A percentile compares a stretch with the other conserved stretches of the same genome.
phyloP scores from a whole-genome alignment of 2,888 invertebrate species.

The Cheilosia variabilis region DNA sequence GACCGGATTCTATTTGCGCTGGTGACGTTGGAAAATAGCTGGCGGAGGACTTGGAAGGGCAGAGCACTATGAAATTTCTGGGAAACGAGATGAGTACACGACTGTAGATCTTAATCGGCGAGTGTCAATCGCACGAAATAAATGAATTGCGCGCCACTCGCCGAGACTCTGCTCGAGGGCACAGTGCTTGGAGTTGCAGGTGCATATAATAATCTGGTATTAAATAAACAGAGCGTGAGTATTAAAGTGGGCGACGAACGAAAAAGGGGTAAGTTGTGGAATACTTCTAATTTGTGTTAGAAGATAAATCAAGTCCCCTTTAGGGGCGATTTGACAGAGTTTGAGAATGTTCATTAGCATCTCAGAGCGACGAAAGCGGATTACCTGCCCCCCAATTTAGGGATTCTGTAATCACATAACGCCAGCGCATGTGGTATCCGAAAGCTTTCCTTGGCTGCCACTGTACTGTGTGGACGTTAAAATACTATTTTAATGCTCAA shows the following conservation, averaged over 20 bases:
- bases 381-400: too few species aligned
- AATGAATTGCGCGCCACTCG: conserved; percentile 65
- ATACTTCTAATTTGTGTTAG: neutral
- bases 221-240: conserved; percentile 33
- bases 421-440: too few species aligned
- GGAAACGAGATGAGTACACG: conserved; percentile 20
- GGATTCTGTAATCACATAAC: too few species aligned
- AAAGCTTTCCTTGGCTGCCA: too few species aligned
- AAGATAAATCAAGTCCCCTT: too few species aligned
- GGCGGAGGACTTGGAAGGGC: conserved; percentile 22
- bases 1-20: conserved; percentile 32
- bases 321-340: too few species aligned
- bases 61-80: conserved; percentile 14
- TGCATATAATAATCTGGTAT: conserved; percentile 41
- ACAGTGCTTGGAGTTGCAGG: neutral
- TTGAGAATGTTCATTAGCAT: too few species aligned
- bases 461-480: too few species aligned
- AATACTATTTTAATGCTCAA: too few species aligned
- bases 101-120: conserved; percentile 32
- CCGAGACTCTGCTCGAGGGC: conserved; percentile 1
- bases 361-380: too few species aligned
- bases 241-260: neutral
- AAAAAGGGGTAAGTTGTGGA: too few species aligned
- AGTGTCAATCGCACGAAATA: conserved; percentile 57
- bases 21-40: conserved; percentile 18